Evolutionary conservation across 2,888 invertebrate species (phyloP).

Genomic region (Acleris holmiana): DNA sequence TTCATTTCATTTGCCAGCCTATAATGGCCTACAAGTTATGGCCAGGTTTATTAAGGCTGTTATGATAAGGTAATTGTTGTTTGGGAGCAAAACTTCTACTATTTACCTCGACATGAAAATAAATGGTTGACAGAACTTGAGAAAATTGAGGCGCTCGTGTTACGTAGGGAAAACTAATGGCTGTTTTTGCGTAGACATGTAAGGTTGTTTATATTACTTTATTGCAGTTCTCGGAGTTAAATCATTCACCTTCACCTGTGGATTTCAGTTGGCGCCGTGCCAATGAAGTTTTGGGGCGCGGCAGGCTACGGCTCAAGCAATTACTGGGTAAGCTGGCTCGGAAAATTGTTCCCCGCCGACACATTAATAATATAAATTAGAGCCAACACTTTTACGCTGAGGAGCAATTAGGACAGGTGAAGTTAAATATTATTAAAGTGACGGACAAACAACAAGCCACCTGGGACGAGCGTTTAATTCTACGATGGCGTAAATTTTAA

Average conservation of each 20-base stretch:
- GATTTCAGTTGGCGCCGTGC: constrained; percentile 44
- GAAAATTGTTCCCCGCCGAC: constrained; percentile 35
- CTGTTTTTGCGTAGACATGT: background rate
- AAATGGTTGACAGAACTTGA: no score
- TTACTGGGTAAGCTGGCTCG: constrained; percentile 33
- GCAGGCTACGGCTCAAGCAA: constrained; percentile 17
- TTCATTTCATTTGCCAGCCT: no score
- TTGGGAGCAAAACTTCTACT: no score
- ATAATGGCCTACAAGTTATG: background rate
- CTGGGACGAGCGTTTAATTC: background rate
- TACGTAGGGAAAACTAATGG: background rate
- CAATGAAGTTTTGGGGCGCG: constrained; percentile 40
- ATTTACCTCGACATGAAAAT: no score
- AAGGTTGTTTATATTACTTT: background rate
- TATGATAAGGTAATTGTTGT: background rate
- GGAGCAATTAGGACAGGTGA: constrained; percentile 23
- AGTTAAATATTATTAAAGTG: constrained; percentile 13
- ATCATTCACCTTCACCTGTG: constrained; percentile 47
- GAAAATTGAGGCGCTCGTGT: no score
- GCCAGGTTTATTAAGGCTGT: background rate
- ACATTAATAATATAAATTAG: constrained; percentile 37
- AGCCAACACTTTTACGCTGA: constrained; percentile 25
- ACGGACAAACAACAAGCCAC: constrained; percentile 1
- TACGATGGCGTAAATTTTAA: no score
- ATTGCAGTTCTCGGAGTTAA: background rate